Conservation (phyloP, 2,797 vertebrate species). For the Chelidonichthys spinosus region DNA sequence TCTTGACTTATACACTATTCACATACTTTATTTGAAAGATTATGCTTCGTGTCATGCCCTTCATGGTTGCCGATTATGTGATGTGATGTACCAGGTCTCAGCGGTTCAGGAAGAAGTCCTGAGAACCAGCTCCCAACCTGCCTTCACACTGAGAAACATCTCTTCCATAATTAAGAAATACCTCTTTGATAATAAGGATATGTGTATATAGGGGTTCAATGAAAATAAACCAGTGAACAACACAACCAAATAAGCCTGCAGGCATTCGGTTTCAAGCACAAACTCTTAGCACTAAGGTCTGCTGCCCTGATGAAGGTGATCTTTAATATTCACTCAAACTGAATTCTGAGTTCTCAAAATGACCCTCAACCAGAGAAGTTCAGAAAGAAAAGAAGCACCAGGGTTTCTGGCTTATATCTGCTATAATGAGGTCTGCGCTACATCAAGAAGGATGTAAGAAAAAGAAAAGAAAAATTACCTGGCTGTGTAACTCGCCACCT, state of each 20-base stretch:
- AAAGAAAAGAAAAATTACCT: background rate
- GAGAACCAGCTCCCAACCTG: background rate
- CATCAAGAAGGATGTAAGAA: too few species aligned
- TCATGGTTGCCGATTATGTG: background rate
- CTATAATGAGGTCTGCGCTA: background rate
- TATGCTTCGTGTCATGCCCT: background rate
- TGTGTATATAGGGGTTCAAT: background rate
- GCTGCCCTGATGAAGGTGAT: background rate
- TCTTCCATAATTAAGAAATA: background rate
- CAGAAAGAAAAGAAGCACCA: background rate
- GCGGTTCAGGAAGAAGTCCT: background rate
- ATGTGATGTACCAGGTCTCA: background rate
- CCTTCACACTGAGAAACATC: background rate
- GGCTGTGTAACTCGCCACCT: background rate
- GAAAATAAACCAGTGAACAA: background rate
- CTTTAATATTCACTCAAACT: background rate
- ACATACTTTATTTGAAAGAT: background rate
- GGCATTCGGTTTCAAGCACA: background rate
- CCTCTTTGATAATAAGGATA: background rate
- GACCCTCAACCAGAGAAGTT: background rate
- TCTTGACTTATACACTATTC: too few species aligned
- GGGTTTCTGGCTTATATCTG: background rate
- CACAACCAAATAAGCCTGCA: background rate
- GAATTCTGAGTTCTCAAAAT: background rate
- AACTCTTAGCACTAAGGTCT: too few species aligned